Base-by-base conservation (phyloP, 2,113 vertebrate species). In the Emberiza fucata region DNA sequence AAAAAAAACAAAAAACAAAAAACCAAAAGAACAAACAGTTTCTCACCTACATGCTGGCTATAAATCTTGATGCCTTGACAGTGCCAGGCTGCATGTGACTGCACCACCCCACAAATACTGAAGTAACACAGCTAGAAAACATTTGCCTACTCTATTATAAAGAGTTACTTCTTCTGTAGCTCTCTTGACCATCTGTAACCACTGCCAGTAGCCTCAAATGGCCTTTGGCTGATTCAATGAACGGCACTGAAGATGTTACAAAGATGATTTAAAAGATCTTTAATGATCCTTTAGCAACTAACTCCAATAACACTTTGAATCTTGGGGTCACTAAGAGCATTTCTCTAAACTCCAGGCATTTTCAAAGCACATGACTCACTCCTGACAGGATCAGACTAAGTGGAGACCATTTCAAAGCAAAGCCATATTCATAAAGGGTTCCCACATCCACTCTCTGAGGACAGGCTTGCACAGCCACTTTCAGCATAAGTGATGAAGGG, bases 351-450 rank as follows among this genome's bases (percentile, higher is more conserved):
- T 61, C 71, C 31, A 15, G 51, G 69, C 76, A 75, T 81, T 94
- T 88, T 56, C 83, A 50, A 84, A 83, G 88, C 94, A 93, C 85
- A 84, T 96, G 96, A 96, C 89, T 92, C 21, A 56, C 83, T 95
- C 85, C 79, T 80, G 90, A 94, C 75, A 77, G 95, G 92, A 92
- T 82, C 90, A 69, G 85, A 29, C 25, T 71, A 80, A 90, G 59
- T 9, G 31, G 71, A 77, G 64, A 81, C 25, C 33, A 33, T 77
- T 77, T 65, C 70, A 77, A 66, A 77, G 63, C 76, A 88, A 86
- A 95, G 71, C 24, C 63, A 40, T 44, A 40, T 59, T 80, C 47
- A 61, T 35, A 82, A 85, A 47, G 33, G 24, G 12, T 50, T 87
- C 35, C 24, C 23, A 85, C 47, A 54, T 53, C 48, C 47, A 61